Evolutionary conservation across 1,140 invertebrate genomes (phyloP), one percentile per base, ranked within the genome.

Genomic region (Heliconius nattereri): DNA sequence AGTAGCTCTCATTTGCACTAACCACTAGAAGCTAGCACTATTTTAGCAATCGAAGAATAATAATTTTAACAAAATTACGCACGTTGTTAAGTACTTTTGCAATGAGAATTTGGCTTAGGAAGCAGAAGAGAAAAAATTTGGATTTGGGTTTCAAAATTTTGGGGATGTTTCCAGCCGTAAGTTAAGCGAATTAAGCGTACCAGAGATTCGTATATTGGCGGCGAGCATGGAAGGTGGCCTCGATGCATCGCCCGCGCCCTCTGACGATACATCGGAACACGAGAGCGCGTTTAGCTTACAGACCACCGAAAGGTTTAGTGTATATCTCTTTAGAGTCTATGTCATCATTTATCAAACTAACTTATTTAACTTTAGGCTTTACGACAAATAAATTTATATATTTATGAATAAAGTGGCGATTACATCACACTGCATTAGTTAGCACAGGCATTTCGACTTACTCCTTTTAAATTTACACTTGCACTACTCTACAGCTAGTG

Each of bases 151-250:
- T 76, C 78, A 78, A 79, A 85, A 80, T 60, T 73, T 78, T 75
- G 79, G 83, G 82, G 85, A 77, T 88, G 74, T 92, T 91, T 90
- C 85, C 95, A 96, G 96, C 94, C 96, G 96, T 94, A 96, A 96
- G 95, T 95, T 95, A 95, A 97, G 96, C 92, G 95, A 96, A 86
- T 95, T 96, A 94, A 95, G 95, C 86, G 95, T 97, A 81, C 97
- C 97, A 75, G 96, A 97, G 94, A 97, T 97, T 87, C 96, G 96
- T 88, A 97, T 97, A 88, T 94, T 97, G 95, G 96, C 96, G 87
- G 96, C 97, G 83, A 97, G 96, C 92, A 94, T 97, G 95, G 97
- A 97, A 95, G 95, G 96, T 91, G 96, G 96, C 86, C 95, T 97
- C 90, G 96, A 97, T 92, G 84, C 73, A 35, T 75, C 78, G 70